Evolutionary conservation across 2,797 vertebrate species (phyloP).

Genomic region (Distichodus sexfasciatus): DNA sequence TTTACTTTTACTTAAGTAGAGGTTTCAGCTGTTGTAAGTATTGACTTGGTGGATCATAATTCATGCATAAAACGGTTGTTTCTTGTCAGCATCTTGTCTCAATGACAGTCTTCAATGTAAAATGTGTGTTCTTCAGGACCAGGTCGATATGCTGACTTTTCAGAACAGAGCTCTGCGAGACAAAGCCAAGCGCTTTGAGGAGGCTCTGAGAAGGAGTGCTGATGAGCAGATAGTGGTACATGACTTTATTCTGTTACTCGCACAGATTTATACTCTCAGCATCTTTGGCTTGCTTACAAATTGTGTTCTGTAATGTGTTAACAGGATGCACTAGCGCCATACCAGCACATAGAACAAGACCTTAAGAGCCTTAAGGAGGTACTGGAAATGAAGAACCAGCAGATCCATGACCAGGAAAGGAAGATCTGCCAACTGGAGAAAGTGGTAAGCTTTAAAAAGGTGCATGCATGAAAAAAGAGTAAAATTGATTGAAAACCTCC

Average conservation of each 20-base stretch:
- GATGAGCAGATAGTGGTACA: constrained; percentile 92
- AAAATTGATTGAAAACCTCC: neutral
- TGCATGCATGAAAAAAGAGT: neutral
- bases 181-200: constrained; percentile 93
- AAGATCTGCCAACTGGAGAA: constrained; percentile 92
- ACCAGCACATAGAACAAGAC: constrained; percentile 93
- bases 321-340: constrained; percentile 87
- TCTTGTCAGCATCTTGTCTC: neutral
- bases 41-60: no score
- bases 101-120: neutral
- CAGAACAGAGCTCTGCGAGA: constrained; percentile 90
- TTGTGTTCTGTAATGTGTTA: neutral
- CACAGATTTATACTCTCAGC: neutral
- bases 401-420: constrained; percentile 95
- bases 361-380: constrained; percentile 91
- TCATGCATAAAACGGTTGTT: no score
- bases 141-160: constrained; percentile 93
- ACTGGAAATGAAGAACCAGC: constrained; percentile 95
- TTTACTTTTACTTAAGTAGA: no score
- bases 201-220: constrained; percentile 88
- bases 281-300: neutral
- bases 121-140: constrained; percentile 75
- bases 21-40: no score
- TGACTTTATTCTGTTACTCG: neutral
- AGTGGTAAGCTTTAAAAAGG: constrained; percentile 86